A percentile compares a stretch with the other conserved stretches of the same genome.
Conservation (phyloP, 2,888 invertebrate genomes). For the Candidula unifasciata region DNA sequence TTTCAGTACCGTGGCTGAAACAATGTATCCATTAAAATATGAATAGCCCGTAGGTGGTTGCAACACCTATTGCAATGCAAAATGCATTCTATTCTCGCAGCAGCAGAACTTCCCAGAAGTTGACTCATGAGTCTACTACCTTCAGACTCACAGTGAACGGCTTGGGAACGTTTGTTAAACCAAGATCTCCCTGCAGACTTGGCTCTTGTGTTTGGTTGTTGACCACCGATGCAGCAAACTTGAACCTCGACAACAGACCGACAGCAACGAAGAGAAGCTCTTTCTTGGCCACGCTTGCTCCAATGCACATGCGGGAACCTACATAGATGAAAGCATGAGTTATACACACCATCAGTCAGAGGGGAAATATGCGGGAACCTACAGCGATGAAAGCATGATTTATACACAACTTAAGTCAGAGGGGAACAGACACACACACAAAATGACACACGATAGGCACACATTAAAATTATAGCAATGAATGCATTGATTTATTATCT, state of each 20-base stretch:
- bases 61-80: neutral
- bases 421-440: no score
- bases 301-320: constrained; percentile 38
- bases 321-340: neutral
- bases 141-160: constrained; percentile 38
- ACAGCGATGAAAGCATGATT: neutral
- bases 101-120: neutral
- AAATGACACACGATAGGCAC: neutral
- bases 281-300: constrained; percentile 25
- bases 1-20: no score
- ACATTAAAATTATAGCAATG: no score
- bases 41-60: no score
- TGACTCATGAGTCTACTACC: neutral
- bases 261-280: constrained; percentile 14
- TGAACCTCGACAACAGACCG: constrained; percentile 30
- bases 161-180: constrained; percentile 39
- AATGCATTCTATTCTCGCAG: neutral
- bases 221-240: neutral
- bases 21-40: no score
- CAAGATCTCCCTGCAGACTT: constrained; percentile 41
- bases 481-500: no score
- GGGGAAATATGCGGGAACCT: constrained; percentile 26
- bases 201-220: constrained; percentile 7
- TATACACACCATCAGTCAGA: no score
- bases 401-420: no score